Evolutionary conservation across 2,888 invertebrate genomes (phyloP), one percentile per base, ranked within the genome.

Genomic region (Zaprionus lineosus): DNA sequence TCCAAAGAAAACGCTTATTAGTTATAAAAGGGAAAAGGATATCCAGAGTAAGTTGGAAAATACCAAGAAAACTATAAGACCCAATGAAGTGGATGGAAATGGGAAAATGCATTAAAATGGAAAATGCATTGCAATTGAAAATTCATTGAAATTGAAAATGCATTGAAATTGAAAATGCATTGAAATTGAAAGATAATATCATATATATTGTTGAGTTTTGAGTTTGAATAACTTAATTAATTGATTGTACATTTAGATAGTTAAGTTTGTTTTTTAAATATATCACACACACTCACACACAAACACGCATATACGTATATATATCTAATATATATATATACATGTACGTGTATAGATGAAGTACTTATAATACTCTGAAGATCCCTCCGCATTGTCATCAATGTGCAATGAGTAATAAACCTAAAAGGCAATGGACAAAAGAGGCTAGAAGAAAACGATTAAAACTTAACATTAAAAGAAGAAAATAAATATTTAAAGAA

Each of bases 1-100:
- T 86, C 84, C 86, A 84, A 84, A 83, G 60, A 73, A 81, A 84
- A 84, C 84, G 84, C 86, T 84, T 84, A 86, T 86, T 84, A 86
- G 83, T 69, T 81, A 64, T 77, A 84, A 59, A 55, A 48, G 41
- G 36, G 41, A 48, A 41, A 47, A 36, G 29, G 19, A 46, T 41
- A 12, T 41, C 24, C n/a, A n/a, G 44, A 37, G 16, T 4, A 46
- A 14, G 52, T 57, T 31, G 7, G 19, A 4, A 24, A 24, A n/a
- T 8, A 34, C 11, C 11, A 29, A 39, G 29, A 39, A 24, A 11
- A 18, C 11, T 24, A n/a, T n/a, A n/a, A n/a, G 24, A 24, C n/a
- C 4, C 24, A 24, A 8, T 8, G n/a, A 8, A 3, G 6, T 24
- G 24, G 8, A 4, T 24, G 8, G 7, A 21, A 21, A 21, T 21